These are phyloP conservation scores for Gymnoscopelus microlampas DNA, from an alignment of 2,797 vertebrate species.

Conservation along the genomic window DNA sequence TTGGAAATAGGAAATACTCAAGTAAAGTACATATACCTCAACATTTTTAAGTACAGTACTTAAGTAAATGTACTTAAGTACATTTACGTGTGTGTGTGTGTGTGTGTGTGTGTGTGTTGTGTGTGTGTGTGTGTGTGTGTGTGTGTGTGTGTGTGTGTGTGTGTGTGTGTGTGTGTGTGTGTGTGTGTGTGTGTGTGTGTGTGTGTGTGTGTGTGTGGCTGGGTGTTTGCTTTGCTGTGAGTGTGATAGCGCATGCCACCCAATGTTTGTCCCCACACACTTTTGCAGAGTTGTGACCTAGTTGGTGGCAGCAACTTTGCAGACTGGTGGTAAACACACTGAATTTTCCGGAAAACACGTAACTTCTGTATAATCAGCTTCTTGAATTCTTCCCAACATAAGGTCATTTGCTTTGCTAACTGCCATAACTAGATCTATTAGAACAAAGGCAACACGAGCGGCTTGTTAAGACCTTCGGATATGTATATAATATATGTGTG, in stretches of 20 bases:
- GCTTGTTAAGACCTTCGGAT: conserved; percentile 61
- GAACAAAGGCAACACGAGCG: conserved; percentile 65
- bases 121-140: not conserved
- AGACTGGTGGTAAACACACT: conserved; percentile 63
- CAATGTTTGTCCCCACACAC: conserved; percentile 40
- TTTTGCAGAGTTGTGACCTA: conserved; percentile 71
- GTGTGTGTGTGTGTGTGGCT: too few species aligned
- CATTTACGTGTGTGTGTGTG: too few species aligned
- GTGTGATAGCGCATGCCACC: conserved; percentile 22
- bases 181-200: conserved; percentile 4
- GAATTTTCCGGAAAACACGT: conserved; percentile 53
- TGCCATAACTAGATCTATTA: conserved; percentile 64
- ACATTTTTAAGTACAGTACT: too few species aligned
- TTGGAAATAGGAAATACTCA: too few species aligned
- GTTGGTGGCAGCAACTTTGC: conserved; percentile 59
- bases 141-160: not conserved
- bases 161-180: conserved; percentile 2
- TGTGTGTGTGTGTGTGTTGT: too few species aligned
- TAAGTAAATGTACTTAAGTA: too few species aligned
- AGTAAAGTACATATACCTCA: too few species aligned
- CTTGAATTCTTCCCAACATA: conserved; percentile 55
- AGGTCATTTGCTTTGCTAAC: conserved; percentile 61
- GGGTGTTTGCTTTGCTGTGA: not conserved
- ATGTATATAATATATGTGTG: not conserved
- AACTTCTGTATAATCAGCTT: conserved; percentile 70